Base-by-base conservation (phyloP, 2,888 invertebrate genomes). In the Leptothorax acervorum region DNA sequence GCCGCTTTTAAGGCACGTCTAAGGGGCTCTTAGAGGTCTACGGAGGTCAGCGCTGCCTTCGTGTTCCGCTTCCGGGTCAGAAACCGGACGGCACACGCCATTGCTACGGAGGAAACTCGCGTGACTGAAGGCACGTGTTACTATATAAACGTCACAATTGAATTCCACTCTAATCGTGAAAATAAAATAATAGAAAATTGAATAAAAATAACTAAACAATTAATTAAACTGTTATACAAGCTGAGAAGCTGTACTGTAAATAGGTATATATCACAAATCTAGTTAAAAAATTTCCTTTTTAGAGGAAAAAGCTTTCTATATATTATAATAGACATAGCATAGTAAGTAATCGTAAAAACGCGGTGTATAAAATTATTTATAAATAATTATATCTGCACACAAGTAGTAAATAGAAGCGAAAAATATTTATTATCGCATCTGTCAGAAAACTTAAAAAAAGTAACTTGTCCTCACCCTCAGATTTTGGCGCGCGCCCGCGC, bases 21-120 rank as follows among this genome's bases (percentile, higher is more conserved):
- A 81, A 89, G 88, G 89, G 86, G 86, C 85, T 87, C 84, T 76
- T 57, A 87, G 85, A 84, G 91, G 90, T 89, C 89, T 90, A 85
- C 48, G 71, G 87, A 90, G 93, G 93, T 93, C 92, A 91, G 81
- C 60, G 74, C 68, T 82, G 82, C 84, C 81, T 87, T 65, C 78
- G 82, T 83, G 87, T 76, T 83, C 84, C 82, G 87, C 89, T 92
- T 92, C 91, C 90, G 90, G 92, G 93, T 93, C 93, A 93, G 92
- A 93, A 94, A 93, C 93, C 93, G 93, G 93, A 90, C 86, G 87
- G 75, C 91, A 91, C 90, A 88, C 89, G 91, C 85, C 91, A 74
- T 76, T 75, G 78, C 84, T 71, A 45, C 73, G 42, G 70, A 82
- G 55, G 31, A 79, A 85, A 48, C 28, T 62, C 31, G 62, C 82